phyloP scores from a whole-genome alignment of 1,140 invertebrate species.

The Leptonema lineaticorne region DNA sequence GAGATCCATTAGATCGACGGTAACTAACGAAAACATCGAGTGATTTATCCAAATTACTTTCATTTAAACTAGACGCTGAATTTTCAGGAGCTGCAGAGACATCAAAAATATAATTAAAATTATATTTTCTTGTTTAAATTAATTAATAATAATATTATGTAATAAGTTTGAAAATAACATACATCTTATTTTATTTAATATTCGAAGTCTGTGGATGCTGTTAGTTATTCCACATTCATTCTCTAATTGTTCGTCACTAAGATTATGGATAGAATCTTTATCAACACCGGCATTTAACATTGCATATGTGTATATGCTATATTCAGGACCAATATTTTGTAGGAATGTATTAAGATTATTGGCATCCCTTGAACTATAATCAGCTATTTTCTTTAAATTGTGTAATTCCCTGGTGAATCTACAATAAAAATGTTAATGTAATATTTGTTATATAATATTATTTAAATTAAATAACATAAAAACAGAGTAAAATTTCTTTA shows the following conservation, averaged over 20 bases:
- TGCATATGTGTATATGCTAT: constrained; percentile 94
- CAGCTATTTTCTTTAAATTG: constrained; percentile 94
- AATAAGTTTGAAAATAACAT: constrained; percentile 47
- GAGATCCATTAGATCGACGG: constrained; percentile 94
- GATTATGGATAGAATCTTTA: constrained; percentile 73
- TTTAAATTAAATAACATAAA: not conserved
- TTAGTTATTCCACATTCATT: constrained; percentile 90
- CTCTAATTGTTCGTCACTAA: constrained; percentile 89
- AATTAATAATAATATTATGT: constrained; percentile 18
- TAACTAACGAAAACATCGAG: constrained; percentile 99
- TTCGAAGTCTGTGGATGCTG: constrained; percentile 89
- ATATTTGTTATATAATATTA: constrained; percentile 18
- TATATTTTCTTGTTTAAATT: not conserved
- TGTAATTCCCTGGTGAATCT: constrained; percentile 93
- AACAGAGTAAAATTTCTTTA: constrained; percentile 45
- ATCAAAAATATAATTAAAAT: constrained; percentile 25
- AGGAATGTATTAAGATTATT: constrained; percentile 91
- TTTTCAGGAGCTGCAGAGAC: constrained; percentile 58
- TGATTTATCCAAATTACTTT: constrained; percentile 81
- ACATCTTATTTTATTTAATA: constrained; percentile 85
- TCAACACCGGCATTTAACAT: constrained; percentile 96
- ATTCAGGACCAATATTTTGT: constrained; percentile 83
- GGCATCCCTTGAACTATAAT: constrained; percentile 93
- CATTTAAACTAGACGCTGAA: constrained; percentile 62
- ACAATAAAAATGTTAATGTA: constrained; percentile 35